Base-by-base conservation (phyloP, 2,888 invertebrate genomes). In the Muschampia plurimacula region DNA sequence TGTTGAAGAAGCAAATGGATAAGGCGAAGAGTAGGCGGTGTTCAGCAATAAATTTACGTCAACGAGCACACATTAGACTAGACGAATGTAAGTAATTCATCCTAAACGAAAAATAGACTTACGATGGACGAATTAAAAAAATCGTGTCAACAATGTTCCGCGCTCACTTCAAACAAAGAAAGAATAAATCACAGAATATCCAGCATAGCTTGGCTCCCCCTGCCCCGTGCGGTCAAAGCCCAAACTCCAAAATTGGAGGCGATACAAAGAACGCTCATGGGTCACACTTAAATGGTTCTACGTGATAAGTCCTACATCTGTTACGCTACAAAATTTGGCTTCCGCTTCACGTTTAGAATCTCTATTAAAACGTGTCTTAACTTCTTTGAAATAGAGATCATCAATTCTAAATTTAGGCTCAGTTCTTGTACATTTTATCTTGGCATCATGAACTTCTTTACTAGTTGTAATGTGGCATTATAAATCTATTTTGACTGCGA, bases 121-220 rank as follows among this genome's bases (percentile, higher is more conserved):
- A 15, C 74, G 70, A 73, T 70, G 77, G 69, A 74, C 77, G 75
- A 78, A 77, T 76, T 77, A 76, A 77, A 78, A 81, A 77, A 79
- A 83, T 84, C 85, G 84, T 90, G 90, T 90, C 91, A 91, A 91
- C 91, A 87, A 89, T 88, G 88, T 88, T 86, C 79, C 81, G 85
- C 84, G 84, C 79, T 81, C 82, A 81, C 78, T 81, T 83, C 88
- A 89, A 91, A 92, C 93, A 93, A 93, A 93, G 92, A 92, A 90
- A 88, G 86, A 90, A 92, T 93, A 92, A 92, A 93, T 92, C 92
- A 92, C 86, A 79, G 78, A 72, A 77, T 71, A 74, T 67, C 92
- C 88, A 87, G 22, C 22, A 0, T 73, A 80, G 67, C 69, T 36
- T 74, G 89, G 81, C 41, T 84, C 77, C 15, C 82, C 82, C 75